Conservation (phyloP, 2,113 vertebrate species). For the Plecturocebus donacophilus region DNA sequence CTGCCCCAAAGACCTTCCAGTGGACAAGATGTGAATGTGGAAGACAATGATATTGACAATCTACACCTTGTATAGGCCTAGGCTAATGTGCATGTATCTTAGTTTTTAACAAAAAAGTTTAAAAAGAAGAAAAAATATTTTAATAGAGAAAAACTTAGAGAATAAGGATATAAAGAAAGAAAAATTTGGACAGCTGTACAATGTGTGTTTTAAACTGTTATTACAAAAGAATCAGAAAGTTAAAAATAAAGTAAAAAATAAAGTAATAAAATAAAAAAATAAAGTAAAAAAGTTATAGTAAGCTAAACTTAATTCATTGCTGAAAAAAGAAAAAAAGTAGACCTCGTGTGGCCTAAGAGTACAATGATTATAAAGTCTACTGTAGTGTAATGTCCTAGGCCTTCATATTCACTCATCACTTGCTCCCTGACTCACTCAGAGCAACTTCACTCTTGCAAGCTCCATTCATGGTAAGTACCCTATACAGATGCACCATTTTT, state of each 20-base stretch:
- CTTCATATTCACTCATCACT: not conserved
- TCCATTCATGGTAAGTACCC: not conserved
- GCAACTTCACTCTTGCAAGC: not conserved
- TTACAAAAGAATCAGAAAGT: not conserved
- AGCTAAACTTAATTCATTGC: not conserved
- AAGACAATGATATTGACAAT: not conserved
- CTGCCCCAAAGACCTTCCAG: not conserved
- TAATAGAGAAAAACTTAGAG: not conserved
- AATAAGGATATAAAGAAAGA: not conserved
- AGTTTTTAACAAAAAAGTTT: not conserved
- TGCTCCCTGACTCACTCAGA: not conserved
- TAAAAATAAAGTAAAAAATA: too few species aligned
- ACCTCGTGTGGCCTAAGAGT: not conserved
- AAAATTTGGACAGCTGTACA: not conserved
- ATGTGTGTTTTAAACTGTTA: not conserved
- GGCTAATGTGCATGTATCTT: not conserved
- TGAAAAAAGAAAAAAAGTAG: not conserved
- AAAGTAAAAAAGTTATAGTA: not conserved
- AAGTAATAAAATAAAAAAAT: too few species aligned
- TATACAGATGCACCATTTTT: not conserved
- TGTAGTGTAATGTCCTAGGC: not conserved
- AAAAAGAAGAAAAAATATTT: not conserved
- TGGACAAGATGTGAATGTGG: not conserved
- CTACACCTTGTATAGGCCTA: not conserved
- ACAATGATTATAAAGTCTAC: not conserved